phyloP scores from a whole-genome alignment of 2,113 vertebrate species.

The Antigone vipio region DNA sequence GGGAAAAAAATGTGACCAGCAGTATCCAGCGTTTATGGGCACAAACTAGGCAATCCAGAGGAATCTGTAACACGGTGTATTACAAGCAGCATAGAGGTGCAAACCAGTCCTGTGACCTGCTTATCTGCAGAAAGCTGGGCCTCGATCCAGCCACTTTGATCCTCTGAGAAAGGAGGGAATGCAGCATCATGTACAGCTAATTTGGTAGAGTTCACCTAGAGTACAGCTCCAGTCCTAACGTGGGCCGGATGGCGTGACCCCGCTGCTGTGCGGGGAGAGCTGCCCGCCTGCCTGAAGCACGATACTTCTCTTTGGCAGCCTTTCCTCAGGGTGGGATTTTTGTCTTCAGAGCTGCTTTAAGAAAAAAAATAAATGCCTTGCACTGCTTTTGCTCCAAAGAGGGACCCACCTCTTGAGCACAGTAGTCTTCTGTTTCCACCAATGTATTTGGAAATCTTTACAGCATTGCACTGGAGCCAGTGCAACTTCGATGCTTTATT shows the following conservation, averaged over 20 bases:
- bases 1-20: slow-evolving; percentile 19
- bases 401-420: background rate
- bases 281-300: background rate
- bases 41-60: slow-evolving; percentile 60
- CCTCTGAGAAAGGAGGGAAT: slow-evolving; percentile 62
- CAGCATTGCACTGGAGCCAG: background rate
- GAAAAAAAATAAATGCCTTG: background rate
- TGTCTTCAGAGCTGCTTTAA: background rate
- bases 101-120: slow-evolving; percentile 75
- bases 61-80: slow-evolving; percentile 57
- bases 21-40: background rate
- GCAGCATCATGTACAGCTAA: slow-evolving; percentile 71
- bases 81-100: slow-evolving; percentile 63
- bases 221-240: slow-evolving; percentile 48
- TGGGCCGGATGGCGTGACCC: background rate
- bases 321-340: background rate
- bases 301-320: background rate
- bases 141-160: slow-evolving; percentile 74
- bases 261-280: background rate
- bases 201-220: slow-evolving; percentile 75
- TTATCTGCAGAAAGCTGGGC: slow-evolving; percentile 75
- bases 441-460: slow-evolving; percentile 59
- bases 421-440: slow-evolving; percentile 40
- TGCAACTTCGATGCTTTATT: slow-evolving; percentile 8
- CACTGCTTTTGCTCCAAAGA: background rate